Percentiles rank a stretch among this genome's conserved stretches.
Conservation (phyloP, 2,888 invertebrate genomes). For the Ctena decussata region DNA sequence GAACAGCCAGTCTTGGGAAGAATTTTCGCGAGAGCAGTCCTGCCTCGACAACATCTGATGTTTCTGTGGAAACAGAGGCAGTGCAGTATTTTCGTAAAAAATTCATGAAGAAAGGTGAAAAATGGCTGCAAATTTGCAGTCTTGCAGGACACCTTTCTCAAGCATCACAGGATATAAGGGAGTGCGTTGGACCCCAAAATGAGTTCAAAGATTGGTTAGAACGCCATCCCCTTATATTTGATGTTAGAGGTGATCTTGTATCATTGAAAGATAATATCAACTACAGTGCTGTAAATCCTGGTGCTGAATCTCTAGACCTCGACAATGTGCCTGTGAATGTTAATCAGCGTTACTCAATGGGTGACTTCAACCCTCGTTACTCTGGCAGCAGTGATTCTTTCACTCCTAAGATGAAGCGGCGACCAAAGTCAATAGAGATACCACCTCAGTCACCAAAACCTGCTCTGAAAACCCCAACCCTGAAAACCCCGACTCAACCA, state of each 20-base stretch:
- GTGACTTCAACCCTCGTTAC: constrained; percentile 43
- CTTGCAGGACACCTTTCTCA: constrained; percentile 98
- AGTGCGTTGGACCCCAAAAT: constrained; percentile 86
- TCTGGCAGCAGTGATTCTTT: constrained; percentile 41
- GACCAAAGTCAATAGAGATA: constrained; percentile 80
- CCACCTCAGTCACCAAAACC: constrained; percentile 69
- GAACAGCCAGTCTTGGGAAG: constrained; percentile 84
- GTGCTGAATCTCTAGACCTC: constrained; percentile 77
- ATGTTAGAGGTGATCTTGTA: constrained; percentile 86
- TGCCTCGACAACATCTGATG: constrained; percentile 82
- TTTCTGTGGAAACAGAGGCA: constrained; percentile 93
- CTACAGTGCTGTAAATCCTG: constrained; percentile 80
- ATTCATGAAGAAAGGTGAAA: constrained; percentile 96
- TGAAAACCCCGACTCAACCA: constrained; percentile 41
- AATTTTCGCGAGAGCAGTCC: constrained; percentile 83
- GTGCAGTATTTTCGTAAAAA: constrained; percentile 99
- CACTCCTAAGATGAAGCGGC: constrained; percentile 78
- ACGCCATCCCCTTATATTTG: constrained; percentile 86
- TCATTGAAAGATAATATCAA: constrained; percentile 83
- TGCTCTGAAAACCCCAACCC: constrained; percentile 67
- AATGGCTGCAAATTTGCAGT: constrained; percentile 98
- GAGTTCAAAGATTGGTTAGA: constrained; percentile 86
- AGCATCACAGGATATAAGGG: constrained; percentile 97
- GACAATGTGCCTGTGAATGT: constrained; percentile 45
- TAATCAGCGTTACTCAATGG: constrained; percentile 41